Percentiles rank a stretch among this genome's conserved stretches.
phyloP scores from a whole-genome alignment of 2,888 invertebrate genomes.

The Cerastis rubricosa region DNA sequence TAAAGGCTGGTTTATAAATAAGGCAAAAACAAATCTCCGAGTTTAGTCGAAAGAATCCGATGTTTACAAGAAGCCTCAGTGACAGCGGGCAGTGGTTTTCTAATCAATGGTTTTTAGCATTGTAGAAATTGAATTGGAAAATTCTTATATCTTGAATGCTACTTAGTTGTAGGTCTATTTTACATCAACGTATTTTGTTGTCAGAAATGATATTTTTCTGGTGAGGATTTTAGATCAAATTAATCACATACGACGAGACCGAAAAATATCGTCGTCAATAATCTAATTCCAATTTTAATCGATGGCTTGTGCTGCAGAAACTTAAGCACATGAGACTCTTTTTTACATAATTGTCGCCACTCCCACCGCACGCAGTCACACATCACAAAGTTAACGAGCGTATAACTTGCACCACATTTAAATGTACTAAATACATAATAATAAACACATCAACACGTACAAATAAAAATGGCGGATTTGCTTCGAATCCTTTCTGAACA shows the following conservation, averaged over 20 bases:
- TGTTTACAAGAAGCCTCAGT: conserved; percentile 57
- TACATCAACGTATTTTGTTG: neutral
- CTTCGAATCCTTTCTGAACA: conserved; percentile 47
- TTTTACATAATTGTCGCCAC: conserved; percentile 12
- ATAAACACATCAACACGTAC: conserved; percentile 66
- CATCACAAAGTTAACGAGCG: conserved; percentile 67
- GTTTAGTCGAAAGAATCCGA: conserved; percentile 47
- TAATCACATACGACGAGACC: neutral
- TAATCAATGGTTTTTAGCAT: conserved; percentile 13
- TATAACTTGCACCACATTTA: conserved; percentile 64
- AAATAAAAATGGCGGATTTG: conserved; percentile 58
- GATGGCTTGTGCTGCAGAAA: neutral
- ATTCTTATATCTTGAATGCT: neutral
- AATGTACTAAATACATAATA: conserved; percentile 67
- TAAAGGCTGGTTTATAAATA: conserved; percentile 55
- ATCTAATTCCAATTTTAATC: neutral
- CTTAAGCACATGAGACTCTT: neutral
- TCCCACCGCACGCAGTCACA: conserved; percentile 32
- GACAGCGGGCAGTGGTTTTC: conserved; percentile 23
- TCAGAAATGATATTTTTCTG: neutral
- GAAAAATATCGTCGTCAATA: neutral
- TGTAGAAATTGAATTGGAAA: neutral
- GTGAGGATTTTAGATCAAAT: neutral
- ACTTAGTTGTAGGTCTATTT: neutral
- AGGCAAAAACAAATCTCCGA: conserved; percentile 65